Percentiles rank a stretch among this genome's conserved stretches.
Conservation (phyloP, 2,113 vertebrate species). For the Peromyscus leucopus region DNA sequence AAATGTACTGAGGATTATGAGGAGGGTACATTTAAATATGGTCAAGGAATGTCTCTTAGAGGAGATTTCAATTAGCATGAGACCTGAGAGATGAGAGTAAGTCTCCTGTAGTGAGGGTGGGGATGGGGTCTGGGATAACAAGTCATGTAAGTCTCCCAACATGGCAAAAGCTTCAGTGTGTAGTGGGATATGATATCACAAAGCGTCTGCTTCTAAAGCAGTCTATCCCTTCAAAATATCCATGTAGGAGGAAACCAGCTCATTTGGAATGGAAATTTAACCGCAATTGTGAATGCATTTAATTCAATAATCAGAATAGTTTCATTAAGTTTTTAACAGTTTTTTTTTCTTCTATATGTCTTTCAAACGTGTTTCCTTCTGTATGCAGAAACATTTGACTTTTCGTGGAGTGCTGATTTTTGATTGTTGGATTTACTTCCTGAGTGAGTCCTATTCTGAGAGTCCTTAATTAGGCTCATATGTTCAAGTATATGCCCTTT, state of each 20-base stretch:
- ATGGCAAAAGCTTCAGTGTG: background rate
- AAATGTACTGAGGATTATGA: background rate
- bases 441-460: background rate
- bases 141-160: background rate
- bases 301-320: background rate
- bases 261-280: slow-evolving; percentile 27
- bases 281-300: slow-evolving; percentile 7
- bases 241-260: background rate
- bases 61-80: slow-evolving; percentile 3
- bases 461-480: background rate
- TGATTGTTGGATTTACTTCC: background rate
- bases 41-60: background rate
- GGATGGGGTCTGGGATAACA: background rate
- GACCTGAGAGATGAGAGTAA: background rate
- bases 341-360: background rate
- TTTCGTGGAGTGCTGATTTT: background rate
- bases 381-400: background rate
- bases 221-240: slow-evolving; percentile 3
- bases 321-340: background rate
- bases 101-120: rapidly evolving
- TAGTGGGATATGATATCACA: background rate
- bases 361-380: background rate
- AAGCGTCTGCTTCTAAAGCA: background rate
- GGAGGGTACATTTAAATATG: background rate
- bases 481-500: background rate